Base-by-base conservation (phyloP, 2,797 vertebrate species). In the Enteromius thamalakanensis region DNA sequence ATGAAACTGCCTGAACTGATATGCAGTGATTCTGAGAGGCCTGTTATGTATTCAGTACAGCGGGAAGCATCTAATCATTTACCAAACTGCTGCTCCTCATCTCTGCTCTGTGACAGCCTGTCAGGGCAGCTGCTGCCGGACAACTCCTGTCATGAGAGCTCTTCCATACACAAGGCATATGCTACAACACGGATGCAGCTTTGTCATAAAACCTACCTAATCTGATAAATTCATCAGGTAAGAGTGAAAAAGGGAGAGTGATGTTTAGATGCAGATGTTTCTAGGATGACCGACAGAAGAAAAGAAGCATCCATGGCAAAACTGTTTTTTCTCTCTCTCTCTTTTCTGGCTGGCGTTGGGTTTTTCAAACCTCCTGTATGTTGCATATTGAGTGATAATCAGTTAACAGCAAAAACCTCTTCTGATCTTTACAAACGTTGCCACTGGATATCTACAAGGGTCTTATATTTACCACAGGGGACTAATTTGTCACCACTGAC, bases 401-500 rank as follows among this genome's bases (percentile, higher is more conserved):
- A 84, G 68, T 37, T 26, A 78, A 34, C 37, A 62, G 26, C 71
- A 55, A 77, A 82, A 85, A 85, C 51, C 29, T 32, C 19, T 19
- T 76, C 34, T 72, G 53, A 67, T 76, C 55, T 60, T 51, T 70
- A 49, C 70, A 89, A 80, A 79, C n/a, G 3, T 14, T 55, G 53
- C 62, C 74, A 79, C 58, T 71, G 69, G 82, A 79, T 72, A 49
- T 67, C 55, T 1, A 19, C 17, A 42, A 68, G 49, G 49, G 49
- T 76, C 83, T 32, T 81, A 76, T 34, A 86, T 87, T 86, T 84
- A 86, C 88, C 85, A 84, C 76, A 70, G 80, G 85, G 74, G 78
- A 87, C 86, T 86, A 71, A 91, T 93, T 91, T 90, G 85, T 93
- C 85, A 89, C 83, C 53, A 45, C 71, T 87, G 85, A 87, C 42